Conservation (phyloP, 2,888 invertebrate species). For the Lithosia quadra region DNA sequence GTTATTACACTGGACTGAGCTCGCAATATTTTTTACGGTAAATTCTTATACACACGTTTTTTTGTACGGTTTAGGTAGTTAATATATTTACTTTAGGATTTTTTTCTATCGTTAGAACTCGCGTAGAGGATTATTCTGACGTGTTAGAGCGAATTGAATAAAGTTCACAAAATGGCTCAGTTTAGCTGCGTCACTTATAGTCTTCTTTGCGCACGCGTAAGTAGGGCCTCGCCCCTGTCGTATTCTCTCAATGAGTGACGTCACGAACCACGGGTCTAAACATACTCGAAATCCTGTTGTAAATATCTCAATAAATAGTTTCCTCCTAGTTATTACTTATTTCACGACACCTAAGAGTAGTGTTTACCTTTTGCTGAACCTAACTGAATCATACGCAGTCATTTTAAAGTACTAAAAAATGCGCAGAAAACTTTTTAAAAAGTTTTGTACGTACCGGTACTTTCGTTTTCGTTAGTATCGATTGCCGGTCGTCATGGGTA, state of each 20-base stretch:
- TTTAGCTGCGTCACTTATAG: constrained; percentile 37
- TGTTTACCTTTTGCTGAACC: not conserved
- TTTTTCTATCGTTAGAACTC: constrained; percentile 7
- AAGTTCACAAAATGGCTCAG: constrained; percentile 49
- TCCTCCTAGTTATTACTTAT: not conserved
- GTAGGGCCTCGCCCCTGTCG: constrained; percentile 61
- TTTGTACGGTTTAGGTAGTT: not conserved
- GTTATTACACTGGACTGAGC: not conserved
- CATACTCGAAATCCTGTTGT: not conserved
- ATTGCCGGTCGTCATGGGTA: constrained; percentile 26
- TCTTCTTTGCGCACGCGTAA: constrained; percentile 47
- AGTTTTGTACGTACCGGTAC: constrained; percentile 18
- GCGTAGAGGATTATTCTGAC: constrained; percentile 18
- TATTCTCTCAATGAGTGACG: constrained; percentile 66
- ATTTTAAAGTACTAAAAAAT: not conserved
- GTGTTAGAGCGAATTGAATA: constrained; percentile 32
- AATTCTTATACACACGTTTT: constrained; percentile 1
- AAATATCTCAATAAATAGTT: not conserved
- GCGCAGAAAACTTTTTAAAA: constrained; percentile 11
- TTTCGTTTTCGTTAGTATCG: constrained; percentile 37
- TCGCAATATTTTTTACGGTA: not conserved
- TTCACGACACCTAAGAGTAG: not conserved
- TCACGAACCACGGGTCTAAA: constrained; percentile 43
- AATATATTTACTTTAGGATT: not conserved
- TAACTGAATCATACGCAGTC: not conserved